Evolutionary conservation across 2,113 vertebrate genomes (phyloP).

Genomic region (Murina feae): DNA sequence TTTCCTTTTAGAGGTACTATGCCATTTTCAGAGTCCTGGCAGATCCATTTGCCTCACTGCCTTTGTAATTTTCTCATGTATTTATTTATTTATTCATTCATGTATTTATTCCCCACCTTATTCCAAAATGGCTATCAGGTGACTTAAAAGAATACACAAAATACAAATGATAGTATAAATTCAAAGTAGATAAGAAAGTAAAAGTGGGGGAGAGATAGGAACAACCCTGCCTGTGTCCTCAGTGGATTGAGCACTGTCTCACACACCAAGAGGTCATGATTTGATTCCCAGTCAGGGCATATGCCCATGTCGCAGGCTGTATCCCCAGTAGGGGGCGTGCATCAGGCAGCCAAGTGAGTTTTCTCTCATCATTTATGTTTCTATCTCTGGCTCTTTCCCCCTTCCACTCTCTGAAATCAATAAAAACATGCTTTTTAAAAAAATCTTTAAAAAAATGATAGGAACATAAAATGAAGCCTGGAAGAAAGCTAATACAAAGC

Average conservation of each 20-base stretch:
- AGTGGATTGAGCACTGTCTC: too few relatives aligned
- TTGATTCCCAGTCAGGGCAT: too few relatives aligned
- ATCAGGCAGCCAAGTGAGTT: too few relatives aligned
- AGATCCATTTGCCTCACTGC: neutral
- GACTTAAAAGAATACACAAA: constrained; percentile 9
- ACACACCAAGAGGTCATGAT: too few relatives aligned
- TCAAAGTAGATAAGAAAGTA: neutral
- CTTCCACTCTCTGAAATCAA: too few relatives aligned
- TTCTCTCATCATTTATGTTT: too few relatives aligned
- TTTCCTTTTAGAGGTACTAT: neutral
- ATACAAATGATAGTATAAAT: neutral
- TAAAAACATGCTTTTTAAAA: too few relatives aligned
- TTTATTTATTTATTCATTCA: constrained; percentile 24
- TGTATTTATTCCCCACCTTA: constrained; percentile 15
- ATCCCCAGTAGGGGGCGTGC: too few relatives aligned
- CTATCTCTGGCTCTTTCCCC: too few relatives aligned
- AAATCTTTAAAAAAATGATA: neutral
- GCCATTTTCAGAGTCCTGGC: neutral
- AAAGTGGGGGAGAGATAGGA: neutral
- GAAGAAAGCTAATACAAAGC: neutral
- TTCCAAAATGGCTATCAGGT: constrained; percentile 10
- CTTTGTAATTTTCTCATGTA: neutral
- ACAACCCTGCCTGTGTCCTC: neutral
- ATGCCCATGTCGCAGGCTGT: too few relatives aligned
- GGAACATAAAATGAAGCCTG: neutral